Evolutionary conservation across 1,140 invertebrate species (phyloP).

Genomic region (Calosoma granatense): DNA sequence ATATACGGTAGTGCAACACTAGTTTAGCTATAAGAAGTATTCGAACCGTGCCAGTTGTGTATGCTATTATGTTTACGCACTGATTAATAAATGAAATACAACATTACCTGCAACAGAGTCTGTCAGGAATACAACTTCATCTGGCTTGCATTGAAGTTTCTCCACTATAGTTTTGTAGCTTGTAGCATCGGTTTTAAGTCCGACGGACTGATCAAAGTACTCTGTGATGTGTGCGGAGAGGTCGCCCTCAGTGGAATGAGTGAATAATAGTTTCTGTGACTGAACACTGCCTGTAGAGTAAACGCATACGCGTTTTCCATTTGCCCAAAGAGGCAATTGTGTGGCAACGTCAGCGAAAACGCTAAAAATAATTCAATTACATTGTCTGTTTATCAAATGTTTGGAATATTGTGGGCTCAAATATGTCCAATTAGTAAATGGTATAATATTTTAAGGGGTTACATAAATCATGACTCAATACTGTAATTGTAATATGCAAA

Average conservation of each 20-base stretch:
- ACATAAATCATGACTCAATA: background rate
- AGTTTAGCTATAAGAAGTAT: too few relatives aligned
- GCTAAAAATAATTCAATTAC: slow-evolving; percentile 43
- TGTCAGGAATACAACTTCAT: slow-evolving; percentile 74
- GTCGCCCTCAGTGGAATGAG: slow-evolving; percentile 65
- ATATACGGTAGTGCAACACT: too few relatives aligned
- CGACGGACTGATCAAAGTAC: slow-evolving; percentile 80
- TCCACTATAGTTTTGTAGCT: slow-evolving; percentile 65
- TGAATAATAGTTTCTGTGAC: slow-evolving; percentile 83
- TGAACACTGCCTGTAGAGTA: slow-evolving; percentile 89
- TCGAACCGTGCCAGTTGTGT: too few relatives aligned
- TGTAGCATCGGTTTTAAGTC: slow-evolving; percentile 55
- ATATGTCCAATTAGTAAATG: background rate
- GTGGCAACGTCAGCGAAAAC: slow-evolving; percentile 75
- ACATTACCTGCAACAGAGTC: slow-evolving; percentile 71
- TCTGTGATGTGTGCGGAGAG: slow-evolving; percentile 61
- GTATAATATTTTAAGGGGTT: too few relatives aligned
- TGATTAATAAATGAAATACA: too few relatives aligned
- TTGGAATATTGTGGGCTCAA: slow-evolving; percentile 1
- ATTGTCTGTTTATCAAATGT: too few relatives aligned
- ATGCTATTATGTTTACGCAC: too few relatives aligned
- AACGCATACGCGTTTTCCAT: slow-evolving; percentile 64
- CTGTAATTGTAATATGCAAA: background rate
- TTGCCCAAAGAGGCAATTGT: slow-evolving; percentile 61
- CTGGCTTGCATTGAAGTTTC: slow-evolving; percentile 47